A percentile compares a stretch with the other conserved stretches of the same genome.
phyloP scores from a whole-genome alignment of 2,113 vertebrate genomes.

The Carlito syrichta region DNA sequence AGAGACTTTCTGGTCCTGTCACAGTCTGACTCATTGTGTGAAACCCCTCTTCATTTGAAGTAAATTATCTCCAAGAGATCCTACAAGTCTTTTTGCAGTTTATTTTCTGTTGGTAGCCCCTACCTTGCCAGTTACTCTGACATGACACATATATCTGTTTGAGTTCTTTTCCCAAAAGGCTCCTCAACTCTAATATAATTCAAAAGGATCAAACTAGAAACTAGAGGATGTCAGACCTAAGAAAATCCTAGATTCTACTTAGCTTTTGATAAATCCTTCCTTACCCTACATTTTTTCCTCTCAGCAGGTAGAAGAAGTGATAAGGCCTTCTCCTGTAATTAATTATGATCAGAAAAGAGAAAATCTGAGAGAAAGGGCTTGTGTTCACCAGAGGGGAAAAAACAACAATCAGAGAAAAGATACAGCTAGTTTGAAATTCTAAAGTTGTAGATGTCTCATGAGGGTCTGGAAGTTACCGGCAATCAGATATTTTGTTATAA shows the following conservation, averaged over 20 bases:
- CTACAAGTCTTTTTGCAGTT: neutral
- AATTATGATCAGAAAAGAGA: neutral
- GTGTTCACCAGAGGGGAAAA: neutral
- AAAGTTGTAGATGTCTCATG: neutral
- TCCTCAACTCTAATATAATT: neutral
- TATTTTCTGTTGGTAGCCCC: neutral
- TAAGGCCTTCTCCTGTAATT: neutral
- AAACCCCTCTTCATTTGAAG: neutral
- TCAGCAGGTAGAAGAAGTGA: neutral
- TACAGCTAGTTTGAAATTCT: neutral
- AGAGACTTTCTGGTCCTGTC: neutral
- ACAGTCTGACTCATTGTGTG: neutral
- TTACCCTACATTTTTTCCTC: neutral
- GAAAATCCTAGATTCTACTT: neutral
- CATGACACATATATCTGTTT: neutral
- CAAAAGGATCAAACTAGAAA: constrained; percentile 9
- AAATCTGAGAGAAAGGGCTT: neutral
- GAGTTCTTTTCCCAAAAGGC: neutral
- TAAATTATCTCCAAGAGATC: neutral
- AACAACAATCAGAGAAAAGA: constrained; percentile 9
- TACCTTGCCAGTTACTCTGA: neutral
- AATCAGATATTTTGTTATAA: neutral
- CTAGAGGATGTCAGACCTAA: neutral
- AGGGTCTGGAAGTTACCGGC: neutral
- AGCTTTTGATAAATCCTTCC: neutral